Percentiles rank a stretch among this genome's conserved stretches.
These are phyloP conservation scores for Siderastrea siderea DNA, from an alignment of 92 coral and sea anemone species.

Conservation along the genomic window DNA sequence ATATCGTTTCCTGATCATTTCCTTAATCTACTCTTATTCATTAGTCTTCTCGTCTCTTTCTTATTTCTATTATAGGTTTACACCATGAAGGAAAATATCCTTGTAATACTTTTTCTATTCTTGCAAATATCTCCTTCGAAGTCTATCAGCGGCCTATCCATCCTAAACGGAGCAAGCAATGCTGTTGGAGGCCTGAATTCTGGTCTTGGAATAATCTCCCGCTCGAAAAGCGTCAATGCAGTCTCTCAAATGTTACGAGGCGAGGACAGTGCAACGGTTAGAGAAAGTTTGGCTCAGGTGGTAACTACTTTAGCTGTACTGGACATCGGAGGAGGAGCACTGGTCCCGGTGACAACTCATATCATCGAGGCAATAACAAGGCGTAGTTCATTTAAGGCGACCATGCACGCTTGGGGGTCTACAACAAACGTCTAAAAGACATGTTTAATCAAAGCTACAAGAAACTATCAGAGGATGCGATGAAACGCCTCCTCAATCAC, in stretches of 20 bases:
- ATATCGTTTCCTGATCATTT: too few species aligned
- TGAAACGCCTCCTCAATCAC: not conserved
- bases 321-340: constrained; percentile 27
- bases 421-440: not conserved
- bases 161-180: not conserved
- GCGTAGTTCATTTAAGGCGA: not conserved
- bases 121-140: not conserved
- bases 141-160: not conserved
- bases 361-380: not conserved
- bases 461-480: not conserved
- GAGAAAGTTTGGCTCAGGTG: constrained; percentile 14
- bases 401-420: constrained; percentile 16
- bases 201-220: constrained; percentile 7
- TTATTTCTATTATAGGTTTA: not conserved
- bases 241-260: not conserved
- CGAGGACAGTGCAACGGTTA: not conserved
- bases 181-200: not conserved
- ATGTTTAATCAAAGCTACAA: not conserved
- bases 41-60: too few species aligned
- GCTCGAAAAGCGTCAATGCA: constrained; percentile 20
- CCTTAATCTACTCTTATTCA: too few species aligned
- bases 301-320: constrained; percentile 10
- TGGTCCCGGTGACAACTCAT: constrained; percentile 6
- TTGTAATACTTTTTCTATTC: not conserved
- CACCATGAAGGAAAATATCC: not conserved